Evolutionary conservation across 1,140 invertebrate species (phyloP), one percentile per base, ranked within the genome.

Genomic region (Drosophila pallidifrons): DNA sequence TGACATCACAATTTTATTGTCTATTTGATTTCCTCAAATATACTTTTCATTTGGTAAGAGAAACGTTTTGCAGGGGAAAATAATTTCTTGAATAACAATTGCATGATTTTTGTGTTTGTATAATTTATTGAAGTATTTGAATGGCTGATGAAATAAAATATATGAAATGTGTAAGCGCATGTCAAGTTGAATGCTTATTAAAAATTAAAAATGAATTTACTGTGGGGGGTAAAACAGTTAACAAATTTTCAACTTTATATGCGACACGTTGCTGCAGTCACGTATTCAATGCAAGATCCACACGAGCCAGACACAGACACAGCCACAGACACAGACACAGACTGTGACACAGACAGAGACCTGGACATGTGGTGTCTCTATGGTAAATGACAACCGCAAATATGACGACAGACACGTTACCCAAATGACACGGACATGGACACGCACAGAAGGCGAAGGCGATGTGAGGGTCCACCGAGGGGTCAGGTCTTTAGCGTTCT

Each of bases 391-490:
- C 28, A 68, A 61, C 47, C 54, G 43, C 61, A 76, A 66, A 72
- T 71, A 61, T 55, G 74, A 59, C 60, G 60, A 71, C 68, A 76
- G 74, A 76, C 77, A 79, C 77, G 63, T 79, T 77, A 63, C 45
- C 63, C 67, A 68, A 67, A 77, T 77, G 74, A 63, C 77, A 77
- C 69, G 74, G 68, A 72, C 77, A 67, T 46, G 77, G 58, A 71
- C 66, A 63, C 57, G 59, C 1, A 63, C 57, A 54, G 46, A 8
- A 16, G 13, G 16, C 15, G 41, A 6, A 25, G 46, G 4, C 7
- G 5, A n/a, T 4, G 64, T 25, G 13, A 11, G 41, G 11, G 20
- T 46, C 28, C 49, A 49, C 8, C 20, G 28, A 20, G 15, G 28
- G 43, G 28, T 32, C 13, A 45, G 11, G 55, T 35, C 11, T 64